Conservation (phyloP, 2,113 vertebrate species). For the Pomatostomus ruficeps region DNA sequence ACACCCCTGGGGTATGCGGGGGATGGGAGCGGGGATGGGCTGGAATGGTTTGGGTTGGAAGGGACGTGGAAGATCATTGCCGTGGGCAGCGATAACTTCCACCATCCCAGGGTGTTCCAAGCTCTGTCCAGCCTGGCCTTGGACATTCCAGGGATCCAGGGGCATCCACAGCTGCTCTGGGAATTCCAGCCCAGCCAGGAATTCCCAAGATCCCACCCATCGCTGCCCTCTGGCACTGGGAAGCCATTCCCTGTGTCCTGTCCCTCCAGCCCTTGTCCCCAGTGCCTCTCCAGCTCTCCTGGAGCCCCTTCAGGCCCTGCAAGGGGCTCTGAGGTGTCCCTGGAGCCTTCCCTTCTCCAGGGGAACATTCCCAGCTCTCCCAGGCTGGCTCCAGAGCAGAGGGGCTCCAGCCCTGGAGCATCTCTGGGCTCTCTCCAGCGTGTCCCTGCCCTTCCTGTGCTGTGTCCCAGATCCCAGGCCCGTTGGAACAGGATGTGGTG, state of each 20-base stretch:
- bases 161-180: background rate
- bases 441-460: background rate
- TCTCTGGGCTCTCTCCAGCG: fast-evolving
- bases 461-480: fast-evolving
- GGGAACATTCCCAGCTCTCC: background rate
- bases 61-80: fast-evolving
- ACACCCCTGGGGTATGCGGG: background rate
- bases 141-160: background rate
- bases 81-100: fast-evolving
- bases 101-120: background rate
- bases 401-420: background rate
- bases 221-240: too few species aligned
- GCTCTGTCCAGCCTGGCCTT: fast-evolving
- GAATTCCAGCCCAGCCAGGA: too few species aligned
- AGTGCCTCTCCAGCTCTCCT: background rate
- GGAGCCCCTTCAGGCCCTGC: background rate
- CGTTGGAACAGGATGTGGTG: background rate
- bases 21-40: too few species aligned
- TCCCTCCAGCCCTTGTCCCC: background rate
- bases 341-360: background rate
- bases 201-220: too few species aligned
- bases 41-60: background rate
- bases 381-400: background rate
- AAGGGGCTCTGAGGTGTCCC: background rate
- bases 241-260: background rate